These are phyloP conservation scores for Leucopsar rothschildi DNA, from an alignment of 2,113 vertebrate species.

Conservation along the genomic window DNA sequence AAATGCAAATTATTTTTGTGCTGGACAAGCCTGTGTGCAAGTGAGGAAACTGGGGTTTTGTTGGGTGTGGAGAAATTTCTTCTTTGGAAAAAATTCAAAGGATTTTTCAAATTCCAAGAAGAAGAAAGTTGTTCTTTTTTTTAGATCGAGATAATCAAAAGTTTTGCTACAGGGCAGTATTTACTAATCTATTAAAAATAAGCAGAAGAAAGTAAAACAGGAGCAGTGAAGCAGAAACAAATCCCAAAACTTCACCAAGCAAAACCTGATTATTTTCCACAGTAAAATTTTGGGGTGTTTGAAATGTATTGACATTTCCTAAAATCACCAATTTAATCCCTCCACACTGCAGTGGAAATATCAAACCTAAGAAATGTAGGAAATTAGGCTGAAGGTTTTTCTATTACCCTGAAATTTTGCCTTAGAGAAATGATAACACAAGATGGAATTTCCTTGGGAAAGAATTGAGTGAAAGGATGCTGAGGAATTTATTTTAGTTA, in stretches of 20 bases:
- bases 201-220: neutral
- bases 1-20: neutral
- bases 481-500: slow-evolving; percentile 5
- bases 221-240: neutral
- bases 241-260: neutral
- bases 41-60: neutral
- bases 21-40: neutral
- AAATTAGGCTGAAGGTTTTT: slow-evolving; percentile 11
- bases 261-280: neutral
- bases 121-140: too few species aligned
- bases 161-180: neutral
- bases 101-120: too few species aligned
- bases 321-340: neutral
- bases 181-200: neutral
- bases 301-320: neutral
- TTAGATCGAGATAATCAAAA: too few species aligned
- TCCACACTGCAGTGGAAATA: neutral
- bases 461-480: neutral
- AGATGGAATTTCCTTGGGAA: slow-evolving; percentile 1
- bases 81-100: too few species aligned
- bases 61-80: neutral
- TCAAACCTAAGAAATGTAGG: neutral
- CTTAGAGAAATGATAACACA: neutral
- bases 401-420: neutral
- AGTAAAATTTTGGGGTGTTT: neutral